Evolutionary conservation across 2,888 invertebrate genomes (phyloP), one percentile per base, ranked within the genome.

Genomic region (Bugula neritina): DNA sequence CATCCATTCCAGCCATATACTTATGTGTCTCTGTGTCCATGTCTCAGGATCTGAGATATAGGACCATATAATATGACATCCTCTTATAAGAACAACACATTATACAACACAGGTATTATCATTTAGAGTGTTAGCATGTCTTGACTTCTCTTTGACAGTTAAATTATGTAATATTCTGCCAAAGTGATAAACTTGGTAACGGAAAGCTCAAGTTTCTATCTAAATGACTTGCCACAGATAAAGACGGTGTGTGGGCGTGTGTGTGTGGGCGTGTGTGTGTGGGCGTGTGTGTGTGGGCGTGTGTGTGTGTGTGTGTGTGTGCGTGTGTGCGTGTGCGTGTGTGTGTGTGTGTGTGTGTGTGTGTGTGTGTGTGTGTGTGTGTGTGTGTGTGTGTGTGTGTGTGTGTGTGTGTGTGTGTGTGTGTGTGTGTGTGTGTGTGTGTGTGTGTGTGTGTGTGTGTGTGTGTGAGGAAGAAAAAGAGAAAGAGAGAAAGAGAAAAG

Each of bases 1-100:
- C 1, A 79, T 78, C 81, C 81, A 82, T 54, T 81, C 80, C 70
- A 83, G 73, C 83, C 83, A 83, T 72, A 78, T 78, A 27, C 77
- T 78, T 17, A 82, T 82, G 74, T 83, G 79, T 0, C 76, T 78
- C 21, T 74, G 74, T 1, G 75, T 79, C 83, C 83, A 83, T 35
- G 76, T 74, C 27, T 74, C 72, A 0, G 82, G 81, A 76, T 83
- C 83, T 82, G 75, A n/a, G n/a, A n/a, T n/a, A n/a, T n/a, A n/a
- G n/a, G n/a, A n/a, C n/a, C n/a, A n/a, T n/a, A n/a, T n/a, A n/a
- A n/a, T n/a, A n/a, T n/a, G n/a, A n/a, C n/a, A n/a, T n/a, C n/a
- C n/a, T n/a, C n/a, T n/a, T n/a, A n/a, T 13, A n/a, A n/a, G n/a
- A n/a, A n/a, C n/a, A n/a, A n/a, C n/a, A n/a, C n/a, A n/a, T n/a